A percentile compares a stretch with the other conserved stretches of the same genome.
These are phyloP conservation scores for Selenia dentaria DNA, from an alignment of 2,888 invertebrate genomes.

Conservation along the genomic window DNA sequence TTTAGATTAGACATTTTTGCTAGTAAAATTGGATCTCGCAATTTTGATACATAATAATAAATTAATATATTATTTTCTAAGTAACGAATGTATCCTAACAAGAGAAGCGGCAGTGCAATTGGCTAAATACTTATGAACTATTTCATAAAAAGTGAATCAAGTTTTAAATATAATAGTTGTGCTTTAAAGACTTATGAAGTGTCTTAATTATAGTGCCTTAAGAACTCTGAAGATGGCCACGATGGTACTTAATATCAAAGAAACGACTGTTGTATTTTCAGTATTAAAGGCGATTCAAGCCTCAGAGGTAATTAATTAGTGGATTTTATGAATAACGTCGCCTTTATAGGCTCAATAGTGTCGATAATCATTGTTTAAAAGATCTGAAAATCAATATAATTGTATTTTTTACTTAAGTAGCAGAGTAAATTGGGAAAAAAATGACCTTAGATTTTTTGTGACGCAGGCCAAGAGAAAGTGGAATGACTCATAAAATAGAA, in stretches of 20 bases:
- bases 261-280: conserved; percentile 53
- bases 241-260: conserved; percentile 51
- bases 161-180: conserved; percentile 25
- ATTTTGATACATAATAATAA: conserved; percentile 68
- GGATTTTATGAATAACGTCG: conserved; percentile 23
- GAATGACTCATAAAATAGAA: conserved; percentile 36
- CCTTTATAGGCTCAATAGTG: conserved; percentile 19
- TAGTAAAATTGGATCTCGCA: conserved; percentile 63
- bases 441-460: conserved; percentile 20
- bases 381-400: conserved; percentile 31
- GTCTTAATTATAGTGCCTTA: conserved; percentile 62
- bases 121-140: conserved; percentile 32
- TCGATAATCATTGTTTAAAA: conserved; percentile 27
- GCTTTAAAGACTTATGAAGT: conserved; percentile 48
- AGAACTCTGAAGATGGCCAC: conserved; percentile 40
- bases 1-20: conserved; percentile 34
- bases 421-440: conserved; percentile 13
- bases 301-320: conserved; percentile 35
- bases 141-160: conserved; percentile 28
- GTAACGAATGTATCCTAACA: conserved; percentile 73
- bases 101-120: conserved; percentile 44
- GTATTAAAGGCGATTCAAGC: conserved; percentile 48
- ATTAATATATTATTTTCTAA: conserved; percentile 71
- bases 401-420: conserved; percentile 20
- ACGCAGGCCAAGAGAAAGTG: conserved; percentile 29